Evolutionary conservation across 2,113 vertebrate genomes (phyloP).

Genomic region (Mirza zaza): DNA sequence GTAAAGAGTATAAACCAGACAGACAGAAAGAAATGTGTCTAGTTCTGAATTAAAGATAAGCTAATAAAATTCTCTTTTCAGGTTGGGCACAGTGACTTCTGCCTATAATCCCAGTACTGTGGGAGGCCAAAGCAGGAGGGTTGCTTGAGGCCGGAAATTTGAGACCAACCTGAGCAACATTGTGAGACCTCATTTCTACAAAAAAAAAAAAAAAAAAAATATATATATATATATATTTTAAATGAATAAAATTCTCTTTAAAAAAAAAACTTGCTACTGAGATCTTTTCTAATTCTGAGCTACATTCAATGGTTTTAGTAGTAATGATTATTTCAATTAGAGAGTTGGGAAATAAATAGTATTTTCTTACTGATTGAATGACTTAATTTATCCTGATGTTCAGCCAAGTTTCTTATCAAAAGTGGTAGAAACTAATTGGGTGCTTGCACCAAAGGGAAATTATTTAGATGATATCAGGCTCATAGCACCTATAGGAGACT

Average conservation of each 20-base stretch:
- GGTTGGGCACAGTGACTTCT: too few relatives aligned
- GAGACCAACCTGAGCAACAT: too few relatives aligned
- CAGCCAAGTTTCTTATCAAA: conserved; percentile 21
- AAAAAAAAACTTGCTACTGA: conserved; percentile 17
- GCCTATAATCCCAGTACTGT: too few relatives aligned
- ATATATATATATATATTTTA: too few relatives aligned
- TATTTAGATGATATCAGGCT: neutral
- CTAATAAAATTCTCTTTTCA: neutral
- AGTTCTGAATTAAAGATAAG: conserved; percentile 28
- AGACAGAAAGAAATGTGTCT: conserved; percentile 1
- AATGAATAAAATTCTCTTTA: neutral
- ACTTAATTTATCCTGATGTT: conserved; percentile 37
- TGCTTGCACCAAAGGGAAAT: conserved; percentile 11
- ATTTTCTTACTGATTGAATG: conserved; percentile 6
- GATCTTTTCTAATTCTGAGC: neutral
- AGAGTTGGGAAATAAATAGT: conserved; percentile 30
- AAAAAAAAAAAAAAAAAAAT: too few relatives aligned
- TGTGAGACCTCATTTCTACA: too few relatives aligned
- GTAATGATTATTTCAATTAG: neutral
- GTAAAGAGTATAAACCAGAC: neutral
- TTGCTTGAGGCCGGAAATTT: too few relatives aligned
- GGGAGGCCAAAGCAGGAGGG: too few relatives aligned
- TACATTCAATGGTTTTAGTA: neutral
- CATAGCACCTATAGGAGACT: neutral
- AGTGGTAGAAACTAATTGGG: neutral